Percentiles rank a stretch among this genome's conserved stretches.
These are phyloP conservation scores for Mamestra brassicae DNA, from an alignment of 2,888 invertebrate species.

Conservation along the genomic window DNA sequence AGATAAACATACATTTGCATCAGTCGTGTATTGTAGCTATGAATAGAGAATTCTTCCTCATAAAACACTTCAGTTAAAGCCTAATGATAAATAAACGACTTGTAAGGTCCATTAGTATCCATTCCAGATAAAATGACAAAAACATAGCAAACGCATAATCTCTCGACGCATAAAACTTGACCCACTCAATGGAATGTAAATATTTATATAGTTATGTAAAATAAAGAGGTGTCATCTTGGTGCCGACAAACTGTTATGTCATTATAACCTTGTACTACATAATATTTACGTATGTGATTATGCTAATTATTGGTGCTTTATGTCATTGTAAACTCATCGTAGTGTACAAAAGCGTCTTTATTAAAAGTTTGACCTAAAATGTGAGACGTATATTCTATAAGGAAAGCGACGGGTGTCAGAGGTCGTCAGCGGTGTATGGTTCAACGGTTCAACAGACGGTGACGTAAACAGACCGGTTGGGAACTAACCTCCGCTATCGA, in stretches of 20 bases:
- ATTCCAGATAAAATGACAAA: conserved; percentile 28
- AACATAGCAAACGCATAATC: conserved; percentile 32
- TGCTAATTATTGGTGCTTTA: conserved; percentile 60
- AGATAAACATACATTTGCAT: not conserved
- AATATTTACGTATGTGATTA: conserved; percentile 59
- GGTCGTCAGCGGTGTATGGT: conserved; percentile 79
- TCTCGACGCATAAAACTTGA: conserved; percentile 67
- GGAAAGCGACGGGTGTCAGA: conserved; percentile 81
- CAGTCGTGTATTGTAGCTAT: not conserved
- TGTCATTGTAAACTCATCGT: conserved; percentile 54
- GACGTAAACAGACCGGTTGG: conserved; percentile 81
- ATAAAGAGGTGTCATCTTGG: conserved; percentile 70
- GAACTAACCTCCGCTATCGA: conserved; percentile 66
- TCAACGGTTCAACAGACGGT: conserved; percentile 82
- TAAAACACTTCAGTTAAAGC: not conserved
- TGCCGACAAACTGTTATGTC: conserved; percentile 70
- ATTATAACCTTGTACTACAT: conserved; percentile 77
- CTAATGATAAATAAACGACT: not conserved
- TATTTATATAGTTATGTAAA: conserved; percentile 70
- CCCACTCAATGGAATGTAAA: conserved; percentile 66
- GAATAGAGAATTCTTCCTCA: not conserved
- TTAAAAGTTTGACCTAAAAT: conserved; percentile 78
- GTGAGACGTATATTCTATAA: conserved; percentile 68
- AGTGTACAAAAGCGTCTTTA: conserved; percentile 35
- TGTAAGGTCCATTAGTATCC: not conserved